Conservation (phyloP, 2,113 vertebrate species). For the Otus sunia region DNA sequence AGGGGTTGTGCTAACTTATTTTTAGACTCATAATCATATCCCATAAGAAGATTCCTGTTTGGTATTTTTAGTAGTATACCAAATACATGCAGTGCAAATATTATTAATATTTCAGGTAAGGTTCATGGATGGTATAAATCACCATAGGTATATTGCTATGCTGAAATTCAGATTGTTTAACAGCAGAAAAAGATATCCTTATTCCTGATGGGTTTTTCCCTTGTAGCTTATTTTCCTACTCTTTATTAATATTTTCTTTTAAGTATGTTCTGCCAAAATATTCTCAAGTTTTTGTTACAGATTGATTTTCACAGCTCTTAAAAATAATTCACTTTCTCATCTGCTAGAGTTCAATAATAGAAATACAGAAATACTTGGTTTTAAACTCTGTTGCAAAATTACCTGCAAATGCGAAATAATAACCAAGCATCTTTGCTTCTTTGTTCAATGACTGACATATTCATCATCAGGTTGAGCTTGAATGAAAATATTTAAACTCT, state of each 20-base stretch:
- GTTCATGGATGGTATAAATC: not conserved
- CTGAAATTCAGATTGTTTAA: not conserved
- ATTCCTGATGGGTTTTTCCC: not conserved
- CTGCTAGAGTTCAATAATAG: not conserved
- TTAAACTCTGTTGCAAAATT: not conserved
- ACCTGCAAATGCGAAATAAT: not conserved
- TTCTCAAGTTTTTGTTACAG: not conserved
- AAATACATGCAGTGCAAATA: not conserved
- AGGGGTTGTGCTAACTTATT: not conserved
- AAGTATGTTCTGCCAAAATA: not conserved
- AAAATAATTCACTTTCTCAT: not conserved
- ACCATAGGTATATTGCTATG: not conserved
- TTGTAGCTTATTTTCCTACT: not conserved
- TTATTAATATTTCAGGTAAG: not conserved
- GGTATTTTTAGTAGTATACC: not conserved
- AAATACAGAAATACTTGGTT: not conserved
- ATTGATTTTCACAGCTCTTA: not conserved
- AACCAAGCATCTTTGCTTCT: not conserved
- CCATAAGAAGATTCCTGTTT: not conserved
- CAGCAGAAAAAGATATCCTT: not conserved
- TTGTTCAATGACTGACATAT: not conserved
- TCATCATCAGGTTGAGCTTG: not conserved
- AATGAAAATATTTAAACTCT: not conserved
- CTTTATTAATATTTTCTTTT: not conserved
- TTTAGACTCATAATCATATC: not conserved